phyloP scores from a whole-genome alignment of 1,140 invertebrate species.

The Lucilia sericata region DNA sequence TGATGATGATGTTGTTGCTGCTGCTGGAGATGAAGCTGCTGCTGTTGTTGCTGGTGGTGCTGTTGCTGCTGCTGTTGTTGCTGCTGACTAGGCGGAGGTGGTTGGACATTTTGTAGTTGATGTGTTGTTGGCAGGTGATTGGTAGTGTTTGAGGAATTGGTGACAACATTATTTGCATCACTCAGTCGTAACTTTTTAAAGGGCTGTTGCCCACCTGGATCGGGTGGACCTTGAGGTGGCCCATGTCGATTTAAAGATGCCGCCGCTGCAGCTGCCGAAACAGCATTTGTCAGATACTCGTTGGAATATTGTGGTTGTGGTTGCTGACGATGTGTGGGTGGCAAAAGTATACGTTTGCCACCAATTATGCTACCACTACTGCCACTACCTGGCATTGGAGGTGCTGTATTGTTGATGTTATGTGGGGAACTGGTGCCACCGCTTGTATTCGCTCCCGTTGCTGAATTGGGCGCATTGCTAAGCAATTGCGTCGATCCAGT shows the following conservation, averaged over 20 bases:
- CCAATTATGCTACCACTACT: slow-evolving; percentile 47
- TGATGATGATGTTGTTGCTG: slow-evolving; percentile 53
- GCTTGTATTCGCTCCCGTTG: slow-evolving; percentile 50
- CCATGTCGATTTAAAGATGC: slow-evolving; percentile 53
- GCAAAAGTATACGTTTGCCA: slow-evolving; percentile 38
- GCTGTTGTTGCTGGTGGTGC: slow-evolving; percentile 48
- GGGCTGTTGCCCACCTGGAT: slow-evolving; percentile 72
- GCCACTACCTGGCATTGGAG: slow-evolving; percentile 48
- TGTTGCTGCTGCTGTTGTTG: slow-evolving; percentile 52
- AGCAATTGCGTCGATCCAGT: slow-evolving; percentile 45
- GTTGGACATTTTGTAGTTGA: slow-evolving; percentile 41
- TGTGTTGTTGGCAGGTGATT: slow-evolving; percentile 63
- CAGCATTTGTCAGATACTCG: slow-evolving; percentile 36
- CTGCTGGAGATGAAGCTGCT: slow-evolving; percentile 51
- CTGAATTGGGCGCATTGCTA: slow-evolving; percentile 50
- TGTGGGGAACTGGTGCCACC: slow-evolving; percentile 40
- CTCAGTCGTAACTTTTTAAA: slow-evolving; percentile 84
- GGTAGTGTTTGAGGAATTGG: slow-evolving; percentile 51
- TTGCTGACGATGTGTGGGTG: slow-evolving; percentile 41
- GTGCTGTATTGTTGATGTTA: slow-evolving; percentile 33
- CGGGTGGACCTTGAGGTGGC: slow-evolving; percentile 58
- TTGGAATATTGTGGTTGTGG: slow-evolving; percentile 44
- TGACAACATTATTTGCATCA: slow-evolving; percentile 66
- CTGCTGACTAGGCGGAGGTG: slow-evolving; percentile 47
- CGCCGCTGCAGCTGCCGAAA: slow-evolving; percentile 46